Evolutionary conservation across 2,888 invertebrate genomes (phyloP), one percentile per base, ranked within the genome.

Genomic region (Cepaea hortensis): DNA sequence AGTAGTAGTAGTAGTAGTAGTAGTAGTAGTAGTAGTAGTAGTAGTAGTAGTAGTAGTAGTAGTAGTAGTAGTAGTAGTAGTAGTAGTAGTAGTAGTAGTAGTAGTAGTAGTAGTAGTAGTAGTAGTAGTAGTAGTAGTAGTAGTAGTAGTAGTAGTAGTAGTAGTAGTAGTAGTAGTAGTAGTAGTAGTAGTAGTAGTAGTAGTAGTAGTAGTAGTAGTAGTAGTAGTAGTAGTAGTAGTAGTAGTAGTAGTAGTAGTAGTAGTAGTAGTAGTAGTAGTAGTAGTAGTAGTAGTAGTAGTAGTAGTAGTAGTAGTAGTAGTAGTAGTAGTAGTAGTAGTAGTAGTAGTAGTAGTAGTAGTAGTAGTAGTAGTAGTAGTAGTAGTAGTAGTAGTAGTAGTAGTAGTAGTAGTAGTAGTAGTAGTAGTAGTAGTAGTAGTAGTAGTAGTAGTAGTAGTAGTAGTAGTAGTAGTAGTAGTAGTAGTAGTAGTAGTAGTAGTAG

Each of bases 401-500:
- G 23, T 20, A 20, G 55, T n/a, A 23, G 75, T 75, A 75, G 18
- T n/a, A n/a, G n/a, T n/a, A 75, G 75, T 77, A n/a, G 77, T 77
- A 77, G 35, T 77, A 77, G 35, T 77, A 77, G 35, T 77, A 77
- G 35, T 46, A 77, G 35, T 77, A 77, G 35, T 77, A 77, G 35
- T 77, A 77, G 35, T 35, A 23, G 35, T 35, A 23, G n/a, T 55
- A 55, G 55, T 55, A 55, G 55, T 55, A 55, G 55, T 55, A 55
- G 55, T 55, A 55, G 55, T 55, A 55, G 55, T 2, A 77, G 77
- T 5, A 77, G 77, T 5, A 77, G 77, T 5, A 77, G 77, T 5
- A 77, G 77, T 77, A 23, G 77, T 77, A 77, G 77, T 77, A 77
- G 77, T 77, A 77, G 77, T 77, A 77, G 77, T 77, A 77, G 77